These are phyloP conservation scores for Xiphophorus maculatus DNA, from an alignment of 2,113 vertebrate species.

Conservation along the genomic window DNA sequence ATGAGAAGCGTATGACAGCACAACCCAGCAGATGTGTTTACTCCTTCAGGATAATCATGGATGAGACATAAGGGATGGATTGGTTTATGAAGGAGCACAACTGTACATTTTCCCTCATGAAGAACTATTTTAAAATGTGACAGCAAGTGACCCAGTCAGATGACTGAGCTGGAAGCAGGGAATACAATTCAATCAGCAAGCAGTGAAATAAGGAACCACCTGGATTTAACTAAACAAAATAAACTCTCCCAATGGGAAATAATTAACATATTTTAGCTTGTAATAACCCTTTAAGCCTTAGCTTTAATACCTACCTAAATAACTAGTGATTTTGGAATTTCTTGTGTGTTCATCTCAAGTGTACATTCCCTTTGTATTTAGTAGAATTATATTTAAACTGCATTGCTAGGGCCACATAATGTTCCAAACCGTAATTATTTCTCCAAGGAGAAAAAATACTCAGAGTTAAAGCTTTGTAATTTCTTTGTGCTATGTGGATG, in stretches of 20 bases:
- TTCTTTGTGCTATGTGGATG: no score
- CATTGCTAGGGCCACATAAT: no score
- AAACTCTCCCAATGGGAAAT: neutral
- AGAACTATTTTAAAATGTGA: neutral
- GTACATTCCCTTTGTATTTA: no score
- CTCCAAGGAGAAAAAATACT: no score
- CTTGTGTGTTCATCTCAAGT: no score
- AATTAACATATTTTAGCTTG: neutral
- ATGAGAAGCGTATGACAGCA: neutral
- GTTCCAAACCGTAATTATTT: no score
- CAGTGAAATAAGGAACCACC: neutral
- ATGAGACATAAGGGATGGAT: neutral
- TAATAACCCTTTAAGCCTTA: no score
- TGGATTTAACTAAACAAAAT: neutral
- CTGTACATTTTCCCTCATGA: neutral
- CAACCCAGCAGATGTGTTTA: neutral
- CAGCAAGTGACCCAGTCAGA: neutral
- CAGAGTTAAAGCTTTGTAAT: no score
- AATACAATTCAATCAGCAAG: neutral
- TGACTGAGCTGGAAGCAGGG: neutral
- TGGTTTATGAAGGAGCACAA: neutral
- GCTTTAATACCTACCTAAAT: no score
- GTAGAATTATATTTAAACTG: no score
- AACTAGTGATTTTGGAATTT: no score
- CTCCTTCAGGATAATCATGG: neutral